phyloP scores from a whole-genome alignment of 2,888 invertebrate genomes.

The Oligia fasciuncula region DNA sequence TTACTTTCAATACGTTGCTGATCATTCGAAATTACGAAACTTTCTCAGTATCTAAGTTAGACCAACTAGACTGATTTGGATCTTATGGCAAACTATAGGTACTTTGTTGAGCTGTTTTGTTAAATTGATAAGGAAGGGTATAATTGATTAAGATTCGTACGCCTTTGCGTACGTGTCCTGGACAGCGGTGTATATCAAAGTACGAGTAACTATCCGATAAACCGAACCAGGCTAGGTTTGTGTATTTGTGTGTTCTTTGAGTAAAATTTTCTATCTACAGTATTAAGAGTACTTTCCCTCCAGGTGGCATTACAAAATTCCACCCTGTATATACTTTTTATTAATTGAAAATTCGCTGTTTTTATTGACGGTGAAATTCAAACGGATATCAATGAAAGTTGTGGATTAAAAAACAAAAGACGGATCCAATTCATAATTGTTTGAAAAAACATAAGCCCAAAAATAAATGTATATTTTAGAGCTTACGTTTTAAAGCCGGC shows the following conservation, averaged over 20 bases:
- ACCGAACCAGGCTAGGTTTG: background rate
- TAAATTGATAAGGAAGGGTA: background rate
- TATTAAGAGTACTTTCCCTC: no score
- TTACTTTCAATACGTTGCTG: no score
- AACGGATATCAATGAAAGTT: background rate
- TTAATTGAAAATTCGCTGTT: background rate
- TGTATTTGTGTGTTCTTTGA: no score
- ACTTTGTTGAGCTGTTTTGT: background rate
- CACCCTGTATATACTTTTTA: no score
- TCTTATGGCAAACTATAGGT: background rate
- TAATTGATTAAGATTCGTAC: background rate
- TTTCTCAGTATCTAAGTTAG: background rate
- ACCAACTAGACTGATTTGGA: background rate
- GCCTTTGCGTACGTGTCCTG: no score
- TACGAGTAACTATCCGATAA: background rate
- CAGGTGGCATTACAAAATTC: no score
- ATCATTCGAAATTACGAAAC: background rate
- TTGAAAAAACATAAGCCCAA: background rate
- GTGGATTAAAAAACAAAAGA: background rate
- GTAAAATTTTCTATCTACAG: no score
- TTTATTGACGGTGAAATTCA: background rate
- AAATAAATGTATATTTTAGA: constrained; percentile 4
- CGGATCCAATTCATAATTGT: background rate
- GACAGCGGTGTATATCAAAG: background rate
- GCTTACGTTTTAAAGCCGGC: constrained; percentile 1